phyloP scores from a whole-genome alignment of 2,797 vertebrate species.

The Silurus aristotelis region DNA sequence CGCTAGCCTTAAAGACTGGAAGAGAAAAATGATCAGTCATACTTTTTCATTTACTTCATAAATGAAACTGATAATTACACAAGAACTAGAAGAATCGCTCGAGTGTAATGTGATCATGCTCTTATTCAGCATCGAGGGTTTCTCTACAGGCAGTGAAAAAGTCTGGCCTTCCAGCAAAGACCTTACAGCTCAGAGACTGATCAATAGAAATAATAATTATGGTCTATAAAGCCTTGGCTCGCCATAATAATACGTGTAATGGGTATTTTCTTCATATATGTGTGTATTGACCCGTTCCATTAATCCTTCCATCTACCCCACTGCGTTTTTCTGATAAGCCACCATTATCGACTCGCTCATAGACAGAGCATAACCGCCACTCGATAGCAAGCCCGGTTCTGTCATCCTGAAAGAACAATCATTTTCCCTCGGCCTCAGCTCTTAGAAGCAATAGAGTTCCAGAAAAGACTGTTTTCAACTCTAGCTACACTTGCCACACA shows the following conservation, averaged over 20 bases:
- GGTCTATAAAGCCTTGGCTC: slow-evolving; percentile 63
- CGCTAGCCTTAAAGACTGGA: background rate
- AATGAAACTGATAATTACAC: background rate
- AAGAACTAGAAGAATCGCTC: background rate
- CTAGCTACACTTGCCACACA: background rate
- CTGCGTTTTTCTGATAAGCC: slow-evolving; percentile 44
- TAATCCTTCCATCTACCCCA: slow-evolving; percentile 15
- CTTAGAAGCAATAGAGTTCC: slow-evolving; percentile 1
- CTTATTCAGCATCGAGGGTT: background rate
- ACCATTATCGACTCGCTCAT: slow-evolving; percentile 30
- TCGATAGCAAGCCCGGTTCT: slow-evolving; percentile 40
- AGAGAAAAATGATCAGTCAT: background rate
- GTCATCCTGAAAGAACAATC: slow-evolving; percentile 39
- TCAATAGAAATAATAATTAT: slow-evolving; percentile 72
- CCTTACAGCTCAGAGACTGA: slow-evolving; percentile 51
- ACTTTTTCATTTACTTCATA: background rate
- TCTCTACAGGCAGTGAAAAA: background rate
- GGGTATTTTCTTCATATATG: slow-evolving; percentile 34
- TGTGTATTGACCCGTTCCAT: slow-evolving; percentile 34
- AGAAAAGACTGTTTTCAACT: slow-evolving; percentile 28
- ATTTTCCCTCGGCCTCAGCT: slow-evolving; percentile 11
- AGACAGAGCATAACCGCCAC: slow-evolving; percentile 19
- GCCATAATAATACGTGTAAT: slow-evolving; percentile 64
- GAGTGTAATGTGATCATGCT: background rate
- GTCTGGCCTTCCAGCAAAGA: slow-evolving; percentile 42